Percentiles rank a stretch among this genome's conserved stretches.
phyloP scores from a whole-genome alignment of 1,140 invertebrate species.

The Drosophila pseudoobscura region DNA sequence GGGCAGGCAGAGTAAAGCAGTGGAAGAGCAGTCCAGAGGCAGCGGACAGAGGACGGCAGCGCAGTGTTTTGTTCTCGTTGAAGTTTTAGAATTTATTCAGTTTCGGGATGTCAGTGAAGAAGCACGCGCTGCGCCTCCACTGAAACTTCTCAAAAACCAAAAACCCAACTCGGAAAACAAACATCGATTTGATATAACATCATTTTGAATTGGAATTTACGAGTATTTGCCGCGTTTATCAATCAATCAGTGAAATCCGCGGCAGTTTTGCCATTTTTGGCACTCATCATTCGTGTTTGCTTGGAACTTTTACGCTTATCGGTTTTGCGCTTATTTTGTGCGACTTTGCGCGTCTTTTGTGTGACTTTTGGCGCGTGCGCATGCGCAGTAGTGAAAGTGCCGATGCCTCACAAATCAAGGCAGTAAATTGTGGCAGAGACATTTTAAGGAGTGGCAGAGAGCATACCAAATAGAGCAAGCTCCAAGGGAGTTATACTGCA shows the following conservation, averaged over 20 bases:
- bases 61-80: constrained; percentile 77
- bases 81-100: constrained; percentile 83
- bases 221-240: constrained; percentile 31
- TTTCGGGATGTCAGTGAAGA: constrained; percentile 82
- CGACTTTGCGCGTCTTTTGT: constrained; percentile 9
- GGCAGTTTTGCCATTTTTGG: constrained; percentile 52
- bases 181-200: constrained; percentile 19
- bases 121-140: constrained; percentile 65
- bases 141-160: constrained; percentile 21
- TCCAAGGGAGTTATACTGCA: neutral
- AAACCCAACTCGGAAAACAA: constrained; percentile 10
- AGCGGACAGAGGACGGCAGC: constrained; percentile 27
- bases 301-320: constrained; percentile 4
- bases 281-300: constrained; percentile 14
- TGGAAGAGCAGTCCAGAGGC: constrained; percentile 3
- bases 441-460: constrained; percentile 24
- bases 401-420: constrained; percentile 61
- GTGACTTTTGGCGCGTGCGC: constrained; percentile 60
- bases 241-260: constrained; percentile 46
- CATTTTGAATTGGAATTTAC: constrained; percentile 46
- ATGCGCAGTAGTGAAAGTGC: constrained; percentile 69
- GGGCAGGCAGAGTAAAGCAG: constrained; percentile 14
- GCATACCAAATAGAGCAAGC: neutral
- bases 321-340: constrained; percentile 9
- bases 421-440: constrained; percentile 34